These are phyloP conservation scores for Oxystoma pomonae DNA, from an alignment of 2,888 invertebrate genomes.

Conservation along the genomic window DNA sequence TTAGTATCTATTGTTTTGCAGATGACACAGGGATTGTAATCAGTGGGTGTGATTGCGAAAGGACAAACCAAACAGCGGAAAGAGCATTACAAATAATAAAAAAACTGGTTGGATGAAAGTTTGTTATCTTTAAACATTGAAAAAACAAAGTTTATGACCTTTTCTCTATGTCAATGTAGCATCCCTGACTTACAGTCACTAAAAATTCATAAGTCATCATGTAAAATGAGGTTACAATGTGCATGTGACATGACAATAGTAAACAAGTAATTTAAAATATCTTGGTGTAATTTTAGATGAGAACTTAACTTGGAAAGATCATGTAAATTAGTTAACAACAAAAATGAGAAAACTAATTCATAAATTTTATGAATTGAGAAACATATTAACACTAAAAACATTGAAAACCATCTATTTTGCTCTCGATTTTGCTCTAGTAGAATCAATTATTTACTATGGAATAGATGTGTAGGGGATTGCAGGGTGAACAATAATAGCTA, in stretches of 20 bases:
- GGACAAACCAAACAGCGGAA: slow-evolving; percentile 2
- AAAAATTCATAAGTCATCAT: background rate
- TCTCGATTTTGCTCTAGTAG: background rate
- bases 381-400: background rate
- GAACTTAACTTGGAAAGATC: background rate
- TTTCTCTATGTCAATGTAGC: slow-evolving; percentile 1
- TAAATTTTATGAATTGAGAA: background rate
- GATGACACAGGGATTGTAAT: slow-evolving; percentile 1
- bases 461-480: background rate
- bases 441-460: background rate
- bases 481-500: background rate
- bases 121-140: slow-evolving; percentile 6
- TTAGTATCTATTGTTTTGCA: background rate
- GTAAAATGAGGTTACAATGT: background rate
- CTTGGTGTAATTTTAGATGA: background rate
- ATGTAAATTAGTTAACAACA: background rate
- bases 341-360: background rate
- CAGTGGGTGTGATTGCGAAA: background rate
- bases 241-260: background rate
- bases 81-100: slow-evolving; percentile 1
- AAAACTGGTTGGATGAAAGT: slow-evolving; percentile 7
- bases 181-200: background rate
- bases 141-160: slow-evolving; percentile 10
- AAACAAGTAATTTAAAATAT: background rate
- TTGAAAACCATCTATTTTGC: background rate